Evolutionary conservation across 1,140 invertebrate species (phyloP), one percentile per base, ranked within the genome.

Genomic region (Bicyclus anynana): DNA sequence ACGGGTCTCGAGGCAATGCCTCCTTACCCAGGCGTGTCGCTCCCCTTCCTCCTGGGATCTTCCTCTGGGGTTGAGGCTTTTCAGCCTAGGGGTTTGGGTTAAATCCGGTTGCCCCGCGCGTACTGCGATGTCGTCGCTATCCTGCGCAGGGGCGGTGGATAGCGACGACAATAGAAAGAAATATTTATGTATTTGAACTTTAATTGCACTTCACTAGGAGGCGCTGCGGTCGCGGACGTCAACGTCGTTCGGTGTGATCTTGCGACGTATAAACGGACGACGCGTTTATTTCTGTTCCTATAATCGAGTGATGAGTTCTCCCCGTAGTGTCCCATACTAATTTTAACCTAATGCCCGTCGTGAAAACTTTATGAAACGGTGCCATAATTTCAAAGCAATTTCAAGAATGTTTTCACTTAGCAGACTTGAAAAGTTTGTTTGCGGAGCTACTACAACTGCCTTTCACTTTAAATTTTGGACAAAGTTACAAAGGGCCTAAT

Each of bases 351-450:
- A 76, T 72, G 65, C 69, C 69, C 74, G 73, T 63, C 71, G 71
- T 80, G 77, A 76, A 83, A 81, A 80, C 66, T 83, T 80, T 76
- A 80, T 75, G 76, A 65, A 70, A 77, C 71, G 67, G 70, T 74
- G 78, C 74, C 76, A 86, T 83, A 84, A 81, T 80, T 81, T 72
- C 69, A 67, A 54, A 75, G 77, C 66, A 68, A 78, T 81, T 76
- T 76, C 74, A 81, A 77, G 74, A 87, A 84, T 85, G 73, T 83
- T 74, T 54, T 62, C 71, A 74, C 74, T 77, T 73, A 73, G 70
- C 56, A 74, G 69, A 77, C 66, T 82, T 79, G 58, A 70, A 71
- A 69, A 77, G 65, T 80, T 75, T 69, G 72, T 69, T 74, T 70
- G 60, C 63, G 51, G 65, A 55, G 62, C 70, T 69, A 53, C 58